Evolutionary conservation across 2,113 vertebrate species (phyloP).

Genomic region (Symphodus melops): DNA sequence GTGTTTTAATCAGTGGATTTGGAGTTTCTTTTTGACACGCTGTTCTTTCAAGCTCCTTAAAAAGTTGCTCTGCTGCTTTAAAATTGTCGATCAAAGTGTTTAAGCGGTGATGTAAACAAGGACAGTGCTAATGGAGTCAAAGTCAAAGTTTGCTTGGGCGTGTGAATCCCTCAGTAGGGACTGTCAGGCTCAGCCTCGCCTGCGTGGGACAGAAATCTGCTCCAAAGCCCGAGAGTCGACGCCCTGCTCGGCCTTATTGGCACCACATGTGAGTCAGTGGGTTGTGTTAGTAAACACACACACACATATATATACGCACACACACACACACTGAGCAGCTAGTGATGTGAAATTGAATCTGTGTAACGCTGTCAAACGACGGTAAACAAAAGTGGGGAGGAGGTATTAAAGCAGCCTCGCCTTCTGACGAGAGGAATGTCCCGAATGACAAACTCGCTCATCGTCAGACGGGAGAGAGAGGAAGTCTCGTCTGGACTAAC

Average conservation of each 20-base stretch:
- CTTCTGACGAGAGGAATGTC: conserved; percentile 32
- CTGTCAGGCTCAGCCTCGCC: conserved; percentile 34
- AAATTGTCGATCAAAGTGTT: not conserved
- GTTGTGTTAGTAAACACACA: conserved; percentile 29
- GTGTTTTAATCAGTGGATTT: not conserved
- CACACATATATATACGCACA: conserved; percentile 29
- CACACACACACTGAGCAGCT: conserved; percentile 1
- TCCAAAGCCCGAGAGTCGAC: conserved; percentile 23
- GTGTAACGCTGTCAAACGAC: conserved; percentile 13
- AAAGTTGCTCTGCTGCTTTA: not conserved
- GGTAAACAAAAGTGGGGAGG: conserved; percentile 35
- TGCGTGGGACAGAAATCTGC: conserved; percentile 38
- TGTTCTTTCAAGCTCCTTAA: not conserved
- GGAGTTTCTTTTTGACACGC: no score
- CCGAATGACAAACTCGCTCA: conserved; percentile 18
- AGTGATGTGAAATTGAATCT: conserved; percentile 4
- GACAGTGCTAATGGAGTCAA: not conserved
- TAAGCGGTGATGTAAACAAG: not conserved
- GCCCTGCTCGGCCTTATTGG: conserved; percentile 56
- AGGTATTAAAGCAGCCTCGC: conserved; percentile 9
- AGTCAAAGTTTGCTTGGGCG: not conserved
- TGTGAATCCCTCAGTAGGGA: not conserved
- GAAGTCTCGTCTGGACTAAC: not conserved
- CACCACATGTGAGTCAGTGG: conserved; percentile 52
- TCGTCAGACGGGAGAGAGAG: conserved; percentile 7